phyloP scores from a whole-genome alignment of 2,797 vertebrate genomes.

The Percopsis omiscomaycus region DNA sequence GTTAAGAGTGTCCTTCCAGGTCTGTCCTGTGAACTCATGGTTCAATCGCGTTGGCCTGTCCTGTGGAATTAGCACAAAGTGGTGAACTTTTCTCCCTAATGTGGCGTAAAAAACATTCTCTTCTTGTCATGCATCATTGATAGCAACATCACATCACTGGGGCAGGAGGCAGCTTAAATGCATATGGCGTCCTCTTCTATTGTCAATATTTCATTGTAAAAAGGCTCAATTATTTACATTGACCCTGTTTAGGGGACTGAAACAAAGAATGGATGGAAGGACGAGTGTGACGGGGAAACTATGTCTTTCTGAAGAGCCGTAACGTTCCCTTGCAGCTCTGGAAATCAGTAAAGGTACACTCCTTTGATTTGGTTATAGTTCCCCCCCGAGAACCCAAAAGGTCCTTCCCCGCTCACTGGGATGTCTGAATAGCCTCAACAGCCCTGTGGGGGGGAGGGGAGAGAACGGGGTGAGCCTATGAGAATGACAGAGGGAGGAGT shows the following conservation, averaged over 20 bases:
- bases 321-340: slow-evolving; percentile 12
- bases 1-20: not conserved
- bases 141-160: slow-evolving; percentile 48
- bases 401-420: no score
- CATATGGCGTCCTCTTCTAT: slow-evolving; percentile 47
- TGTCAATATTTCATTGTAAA: slow-evolving; percentile 70
- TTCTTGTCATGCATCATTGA: slow-evolving; percentile 61
- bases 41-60: slow-evolving; percentile 16
- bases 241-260: slow-evolving; percentile 37
- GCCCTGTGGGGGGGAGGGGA: no score
- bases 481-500: no score
- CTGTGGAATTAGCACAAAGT: slow-evolving; percentile 29
- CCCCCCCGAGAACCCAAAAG: no score
- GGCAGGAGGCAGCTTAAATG: slow-evolving; percentile 46
- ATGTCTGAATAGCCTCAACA: no score
- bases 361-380: not conserved
- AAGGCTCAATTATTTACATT: slow-evolving; percentile 64
- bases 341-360: not conserved
- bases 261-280: slow-evolving; percentile 44
- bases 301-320: slow-evolving; percentile 25
- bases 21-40: slow-evolving; percentile 1
- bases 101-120: slow-evolving; percentile 47
- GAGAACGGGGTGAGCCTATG: no score
- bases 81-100: slow-evolving; percentile 33
- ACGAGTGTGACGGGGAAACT: not conserved